These are phyloP conservation scores for Sceloporus undulatus DNA, from an alignment of 2,113 vertebrate genomes.

Conservation along the genomic window DNA sequence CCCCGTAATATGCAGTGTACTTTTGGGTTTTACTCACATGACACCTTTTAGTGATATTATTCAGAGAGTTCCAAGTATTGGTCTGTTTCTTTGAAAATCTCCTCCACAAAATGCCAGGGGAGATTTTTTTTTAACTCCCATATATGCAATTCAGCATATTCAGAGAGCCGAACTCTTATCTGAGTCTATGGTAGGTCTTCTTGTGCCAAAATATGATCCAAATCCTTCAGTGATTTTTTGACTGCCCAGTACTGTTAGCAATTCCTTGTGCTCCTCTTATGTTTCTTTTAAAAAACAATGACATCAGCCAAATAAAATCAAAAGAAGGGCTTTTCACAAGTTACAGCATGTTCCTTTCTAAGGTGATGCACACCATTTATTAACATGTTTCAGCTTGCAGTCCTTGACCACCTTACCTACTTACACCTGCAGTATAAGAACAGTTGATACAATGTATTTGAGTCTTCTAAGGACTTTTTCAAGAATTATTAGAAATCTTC, in stretches of 20 bases:
- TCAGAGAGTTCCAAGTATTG: too few relatives aligned
- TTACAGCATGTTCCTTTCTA: not conserved
- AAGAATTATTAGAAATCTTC: not conserved
- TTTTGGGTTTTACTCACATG: too few relatives aligned
- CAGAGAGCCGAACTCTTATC: constrained; percentile 7
- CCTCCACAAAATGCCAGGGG: too few relatives aligned
- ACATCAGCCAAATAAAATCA: not conserved
- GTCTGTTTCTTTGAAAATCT: too few relatives aligned
- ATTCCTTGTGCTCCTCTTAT: too few relatives aligned
- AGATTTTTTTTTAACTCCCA: too few relatives aligned
- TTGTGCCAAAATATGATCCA: not conserved
- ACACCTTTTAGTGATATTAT: too few relatives aligned
- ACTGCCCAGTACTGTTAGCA: not conserved
- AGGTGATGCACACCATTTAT: not conserved
- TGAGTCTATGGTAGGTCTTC: not conserved
- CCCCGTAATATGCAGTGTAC: too few relatives aligned
- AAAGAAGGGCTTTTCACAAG: not conserved
- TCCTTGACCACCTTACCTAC: not conserved
- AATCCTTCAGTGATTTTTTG: not conserved
- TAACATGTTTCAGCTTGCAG: not conserved
- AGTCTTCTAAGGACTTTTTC: not conserved
- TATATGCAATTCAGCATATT: not conserved
- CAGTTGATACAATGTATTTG: not conserved
- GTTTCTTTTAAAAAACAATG: not conserved
- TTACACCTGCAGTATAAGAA: not conserved